A percentile compares a stretch with the other conserved stretches of the same genome.
phyloP scores from a whole-genome alignment of 2,888 invertebrate genomes.

The Taenaris catops region DNA sequence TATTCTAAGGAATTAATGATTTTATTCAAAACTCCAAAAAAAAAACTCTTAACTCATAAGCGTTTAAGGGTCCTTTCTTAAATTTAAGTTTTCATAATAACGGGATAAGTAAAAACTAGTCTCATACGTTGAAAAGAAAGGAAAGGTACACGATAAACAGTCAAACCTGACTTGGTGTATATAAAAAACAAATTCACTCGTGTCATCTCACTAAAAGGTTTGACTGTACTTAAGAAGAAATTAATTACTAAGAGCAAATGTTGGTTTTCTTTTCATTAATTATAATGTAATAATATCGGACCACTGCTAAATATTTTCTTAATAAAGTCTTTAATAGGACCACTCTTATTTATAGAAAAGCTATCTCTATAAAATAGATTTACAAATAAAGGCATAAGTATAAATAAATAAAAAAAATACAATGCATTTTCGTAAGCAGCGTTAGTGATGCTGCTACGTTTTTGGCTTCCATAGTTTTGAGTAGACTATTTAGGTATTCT shows the following conservation, averaged over 20 bases:
- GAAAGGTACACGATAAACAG: too few species aligned
- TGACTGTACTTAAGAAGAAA: too few species aligned
- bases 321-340: constrained; percentile 53
- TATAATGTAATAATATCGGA: constrained; percentile 47
- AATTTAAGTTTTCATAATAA: too few species aligned
- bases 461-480: constrained; percentile 76
- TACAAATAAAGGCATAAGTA: constrained; percentile 31
- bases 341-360: constrained; percentile 52
- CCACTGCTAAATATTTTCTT: constrained; percentile 64
- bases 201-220: too few species aligned
- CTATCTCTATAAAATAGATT: constrained; percentile 63
- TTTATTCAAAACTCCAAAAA: not conserved
- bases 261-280: too few species aligned
- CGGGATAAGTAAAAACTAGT: too few species aligned
- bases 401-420: constrained; percentile 24
- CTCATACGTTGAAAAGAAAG: too few species aligned
- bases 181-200: too few species aligned
- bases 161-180: too few species aligned
- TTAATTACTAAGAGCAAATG: too few species aligned
- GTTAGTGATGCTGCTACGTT: constrained; percentile 48
- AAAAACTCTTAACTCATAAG: too few species aligned
- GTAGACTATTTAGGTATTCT: constrained; percentile 41
- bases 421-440: constrained; percentile 51
- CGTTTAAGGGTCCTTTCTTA: too few species aligned
- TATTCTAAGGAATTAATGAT: constrained; percentile 36